phyloP scores from a whole-genome alignment of 2,797 vertebrate genomes.

The Gouania willdenowi region DNA sequence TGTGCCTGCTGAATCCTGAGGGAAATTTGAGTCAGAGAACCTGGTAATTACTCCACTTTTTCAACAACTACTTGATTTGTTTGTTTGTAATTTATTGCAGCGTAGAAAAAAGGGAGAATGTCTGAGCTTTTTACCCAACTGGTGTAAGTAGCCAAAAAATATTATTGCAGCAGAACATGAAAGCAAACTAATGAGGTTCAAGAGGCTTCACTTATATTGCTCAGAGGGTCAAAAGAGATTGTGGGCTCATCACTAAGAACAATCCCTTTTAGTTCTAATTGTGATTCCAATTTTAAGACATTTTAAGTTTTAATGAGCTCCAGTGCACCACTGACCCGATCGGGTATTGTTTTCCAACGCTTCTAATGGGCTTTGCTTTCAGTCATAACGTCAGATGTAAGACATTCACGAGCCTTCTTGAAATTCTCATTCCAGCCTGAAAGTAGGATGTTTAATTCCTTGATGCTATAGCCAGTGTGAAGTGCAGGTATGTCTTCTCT shows the following conservation, averaged over 20 bases:
- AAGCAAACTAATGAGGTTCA: conserved; percentile 9
- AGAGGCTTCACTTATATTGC: background rate
- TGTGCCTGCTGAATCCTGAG: background rate
- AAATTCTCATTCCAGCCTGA: conserved; percentile 14
- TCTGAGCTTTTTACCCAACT: background rate
- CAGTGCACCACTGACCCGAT: background rate
- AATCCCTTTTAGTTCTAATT: background rate
- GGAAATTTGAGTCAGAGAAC: background rate
- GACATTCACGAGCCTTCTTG: background rate
- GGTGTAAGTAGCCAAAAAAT: conserved; percentile 3
- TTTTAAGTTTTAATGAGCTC: background rate
- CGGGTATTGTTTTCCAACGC: background rate
- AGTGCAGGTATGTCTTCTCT: conserved; percentile 19
- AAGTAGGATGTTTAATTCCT: conserved; percentile 21
- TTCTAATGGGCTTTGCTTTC: background rate
- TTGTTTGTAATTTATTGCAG: background rate
- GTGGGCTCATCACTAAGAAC: background rate
- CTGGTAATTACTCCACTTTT: background rate
- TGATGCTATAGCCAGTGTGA: conserved; percentile 17
- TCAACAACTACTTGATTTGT: background rate
- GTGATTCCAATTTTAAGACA: background rate
- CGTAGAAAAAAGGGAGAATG: background rate
- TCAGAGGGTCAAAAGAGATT: background rate
- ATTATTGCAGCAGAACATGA: conserved; percentile 5
- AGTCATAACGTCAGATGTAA: conserved; percentile 3